Evolutionary conservation across 2,888 invertebrate genomes (phyloP), one percentile per base, ranked within the genome.

Genomic region (Metallyticus violacea): DNA sequence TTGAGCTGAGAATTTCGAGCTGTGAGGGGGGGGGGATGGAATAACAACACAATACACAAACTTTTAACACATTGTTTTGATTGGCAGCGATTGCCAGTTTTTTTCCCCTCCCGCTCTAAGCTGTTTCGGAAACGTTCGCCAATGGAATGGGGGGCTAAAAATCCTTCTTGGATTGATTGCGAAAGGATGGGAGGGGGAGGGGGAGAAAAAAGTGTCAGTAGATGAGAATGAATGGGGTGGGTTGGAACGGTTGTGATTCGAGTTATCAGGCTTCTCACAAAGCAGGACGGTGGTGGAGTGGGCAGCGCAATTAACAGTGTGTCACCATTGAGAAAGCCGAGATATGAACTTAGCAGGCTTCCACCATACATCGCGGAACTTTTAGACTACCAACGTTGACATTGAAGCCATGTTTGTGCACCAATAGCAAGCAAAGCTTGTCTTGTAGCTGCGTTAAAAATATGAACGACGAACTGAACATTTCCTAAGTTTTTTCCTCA

Each of bases 251-350:
- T 9, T 83, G 29, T 76, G 76, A 83, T 7, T 76, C 77, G 6
- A 80, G 25, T 25, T 83, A 27, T 83, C 83, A 25, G 83, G 83
- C 27, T 77, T 83, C 83, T 27, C 27, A 27, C 83, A 83, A 77
- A 83, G 83, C 6, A n/a, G n/a, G n/a, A n/a, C n/a, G n/a, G n/a
- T n/a, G n/a, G n/a, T n/a, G n/a, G 40, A 22, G 40, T 62, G 40
- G 40, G 25, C 15, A 15, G 76, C 76, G 27, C 83, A 83, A 83
- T 77, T 83, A 40, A 77, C 7, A 83, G 40, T 62, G 40, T 62
- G 40, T 62, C 40, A 62, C 40, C 40, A 62, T 62, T 62, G 40
- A 62, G 40, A 62, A 62, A 9, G 40, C 15, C 40, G 40, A 62
- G 40, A 62, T 62, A 62, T 62, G 40, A 62, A 62, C 40, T 62